phyloP scores from a whole-genome alignment of 53 echinoderm and acorn worm genomes.

The Arbacia lixula region DNA sequence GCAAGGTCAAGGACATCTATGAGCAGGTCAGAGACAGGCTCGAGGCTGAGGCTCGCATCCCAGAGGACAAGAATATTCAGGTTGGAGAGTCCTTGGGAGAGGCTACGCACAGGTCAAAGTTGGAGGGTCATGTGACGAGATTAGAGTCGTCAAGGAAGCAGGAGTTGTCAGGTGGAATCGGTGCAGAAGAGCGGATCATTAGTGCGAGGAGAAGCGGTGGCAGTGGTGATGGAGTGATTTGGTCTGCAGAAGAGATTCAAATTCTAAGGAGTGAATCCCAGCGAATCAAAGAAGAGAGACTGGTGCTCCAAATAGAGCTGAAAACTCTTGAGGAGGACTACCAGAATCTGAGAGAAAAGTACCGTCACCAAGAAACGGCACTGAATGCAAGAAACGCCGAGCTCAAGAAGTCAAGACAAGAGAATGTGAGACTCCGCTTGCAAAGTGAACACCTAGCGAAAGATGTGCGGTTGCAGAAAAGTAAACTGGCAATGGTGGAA shows the following conservation, averaged over 20 bases:
- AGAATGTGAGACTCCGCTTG: constrained; percentile 53
- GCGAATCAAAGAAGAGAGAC: constrained; percentile 59
- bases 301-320: constrained; percentile 48
- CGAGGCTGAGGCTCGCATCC: constrained; percentile 26
- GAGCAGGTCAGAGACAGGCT: constrained; percentile 18
- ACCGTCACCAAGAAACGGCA: constrained; percentile 46
- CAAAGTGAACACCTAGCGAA: constrained; percentile 55
- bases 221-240: constrained; percentile 47
- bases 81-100: constrained; percentile 70
- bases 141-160: constrained; percentile 16
- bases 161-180: neutral
- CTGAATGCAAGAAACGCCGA: constrained; percentile 35
- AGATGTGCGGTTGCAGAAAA: constrained; percentile 54
- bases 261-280: constrained; percentile 64
- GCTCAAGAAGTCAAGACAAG: constrained; percentile 47
- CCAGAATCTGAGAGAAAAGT: constrained; percentile 41
- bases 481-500: constrained; percentile 59
- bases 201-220: neutral
- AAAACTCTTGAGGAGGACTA: constrained; percentile 39
- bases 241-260: constrained; percentile 68
- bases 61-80: constrained; percentile 66
- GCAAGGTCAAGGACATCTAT: constrained; percentile 36
- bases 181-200: neutral
- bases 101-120: neutral
- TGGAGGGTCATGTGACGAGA: constrained; percentile 21